A percentile compares a stretch with the other conserved stretches of the same genome.
Evolutionary conservation across 2,888 invertebrate species (phyloP).

Genomic region (Escarpia spicata): DNA sequence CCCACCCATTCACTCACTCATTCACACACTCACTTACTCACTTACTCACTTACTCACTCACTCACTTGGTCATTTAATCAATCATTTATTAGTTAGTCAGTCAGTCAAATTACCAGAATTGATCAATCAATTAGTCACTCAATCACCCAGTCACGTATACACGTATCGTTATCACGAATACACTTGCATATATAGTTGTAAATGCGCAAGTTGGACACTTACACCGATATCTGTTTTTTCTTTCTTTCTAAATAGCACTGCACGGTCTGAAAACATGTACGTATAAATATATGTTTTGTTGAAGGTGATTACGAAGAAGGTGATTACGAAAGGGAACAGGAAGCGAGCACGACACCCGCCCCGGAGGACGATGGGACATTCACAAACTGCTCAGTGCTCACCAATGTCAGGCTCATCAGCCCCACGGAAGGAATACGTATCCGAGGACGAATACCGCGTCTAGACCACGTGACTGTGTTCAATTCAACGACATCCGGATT

Average conservation of each 20-base stretch:
- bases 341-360: not conserved
- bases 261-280: too few species aligned
- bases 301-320: too few species aligned
- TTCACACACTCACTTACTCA: too few species aligned
- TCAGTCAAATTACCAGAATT: not conserved
- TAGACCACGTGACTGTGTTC: not conserved
- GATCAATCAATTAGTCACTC: not conserved
- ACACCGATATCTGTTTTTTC: too few species aligned
- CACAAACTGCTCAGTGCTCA: not conserved
- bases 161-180: too few species aligned
- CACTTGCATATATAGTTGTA: too few species aligned
- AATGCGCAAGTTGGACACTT: too few species aligned
- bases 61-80: too few species aligned
- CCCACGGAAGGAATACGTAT: conserved; percentile 12
- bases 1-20: too few species aligned
- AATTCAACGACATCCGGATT: not conserved
- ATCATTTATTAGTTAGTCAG: not conserved
- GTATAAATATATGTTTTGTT: too few species aligned
- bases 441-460: not conserved
- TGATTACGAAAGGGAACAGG: not conserved
- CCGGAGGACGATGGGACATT: not conserved
- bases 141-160: not conserved
- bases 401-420: not conserved
- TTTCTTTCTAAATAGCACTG: too few species aligned
- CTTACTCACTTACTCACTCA: too few species aligned